These are phyloP conservation scores for Cranoglanis bouderius DNA, from an alignment of 2,113 vertebrate genomes.

Conservation along the genomic window DNA sequence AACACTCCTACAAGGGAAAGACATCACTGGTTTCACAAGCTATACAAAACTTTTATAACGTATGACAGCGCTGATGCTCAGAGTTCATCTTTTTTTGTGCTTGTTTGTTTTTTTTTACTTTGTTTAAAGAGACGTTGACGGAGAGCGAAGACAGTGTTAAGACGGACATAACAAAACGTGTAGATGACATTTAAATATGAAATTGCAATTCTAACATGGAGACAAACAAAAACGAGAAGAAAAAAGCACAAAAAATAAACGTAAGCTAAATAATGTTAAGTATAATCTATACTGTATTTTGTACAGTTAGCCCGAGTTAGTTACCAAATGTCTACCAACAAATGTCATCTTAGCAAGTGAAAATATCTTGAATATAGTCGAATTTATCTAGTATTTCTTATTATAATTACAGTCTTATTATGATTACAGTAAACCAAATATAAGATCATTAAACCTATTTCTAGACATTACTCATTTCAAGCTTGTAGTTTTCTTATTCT, in stretches of 20 bases:
- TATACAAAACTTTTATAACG: background rate
- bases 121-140: background rate
- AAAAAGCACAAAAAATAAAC: no score
- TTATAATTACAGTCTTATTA: no score
- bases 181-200: background rate
- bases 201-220: background rate
- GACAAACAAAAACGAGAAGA: background rate
- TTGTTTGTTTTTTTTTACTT: background rate
- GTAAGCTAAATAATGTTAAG: background rate
- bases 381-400: no score
- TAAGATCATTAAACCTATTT: no score
- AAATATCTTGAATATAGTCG: no score
- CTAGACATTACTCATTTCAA: no score
- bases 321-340: no score
- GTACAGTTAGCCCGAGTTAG: background rate
- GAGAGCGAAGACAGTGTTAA: background rate
- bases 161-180: background rate
- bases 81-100: background rate
- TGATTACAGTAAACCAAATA: no score
- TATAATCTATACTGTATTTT: no score
- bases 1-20: background rate
- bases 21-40: background rate
- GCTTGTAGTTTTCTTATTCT: no score
- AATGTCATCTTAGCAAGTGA: no score
- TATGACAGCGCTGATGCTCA: background rate